Evolutionary conservation across 2,888 invertebrate species (phyloP).

Genomic region (Xestia c-nigrum): DNA sequence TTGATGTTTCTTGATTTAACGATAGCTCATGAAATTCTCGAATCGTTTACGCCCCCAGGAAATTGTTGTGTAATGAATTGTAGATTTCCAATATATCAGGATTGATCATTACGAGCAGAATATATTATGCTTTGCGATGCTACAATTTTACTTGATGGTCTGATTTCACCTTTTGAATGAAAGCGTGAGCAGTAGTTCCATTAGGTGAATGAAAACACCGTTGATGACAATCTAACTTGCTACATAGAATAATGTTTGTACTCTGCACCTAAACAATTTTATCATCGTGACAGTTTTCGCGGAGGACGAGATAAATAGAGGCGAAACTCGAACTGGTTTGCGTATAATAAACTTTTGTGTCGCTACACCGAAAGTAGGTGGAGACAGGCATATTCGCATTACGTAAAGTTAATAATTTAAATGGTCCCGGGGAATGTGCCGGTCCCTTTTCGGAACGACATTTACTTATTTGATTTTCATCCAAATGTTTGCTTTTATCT

Average conservation of each 20-base stretch:
- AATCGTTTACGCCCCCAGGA: conserved; percentile 14
- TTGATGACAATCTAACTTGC: conserved; percentile 19
- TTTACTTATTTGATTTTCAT: conserved; percentile 26
- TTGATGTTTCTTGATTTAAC: conserved; percentile 30
- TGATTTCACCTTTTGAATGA: conserved; percentile 43
- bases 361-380: conserved; percentile 5
- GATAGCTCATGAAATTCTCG: conserved; percentile 18
- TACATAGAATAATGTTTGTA: conserved; percentile 23
- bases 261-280: conserved; percentile 28
- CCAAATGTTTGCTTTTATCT: conserved; percentile 28
- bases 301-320: conserved; percentile 43
- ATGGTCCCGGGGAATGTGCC: conserved; percentile 5
- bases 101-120: conserved; percentile 36
- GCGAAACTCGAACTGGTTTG: conserved; percentile 33
- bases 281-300: conserved; percentile 44
- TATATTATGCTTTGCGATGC: conserved; percentile 35
- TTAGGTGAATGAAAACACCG: conserved; percentile 33
- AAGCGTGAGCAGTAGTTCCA: conserved; percentile 16
- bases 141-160: conserved; percentile 36
- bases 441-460: background rate
- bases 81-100: conserved; percentile 48
- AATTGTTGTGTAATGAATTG: conserved; percentile 38
- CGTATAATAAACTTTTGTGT: conserved; percentile 43
- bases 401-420: conserved; percentile 35
- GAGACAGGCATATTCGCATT: conserved; percentile 23